phyloP scores from a whole-genome alignment of 2,113 vertebrate species.

The Hydrochoerus hydrochaeris region DNA sequence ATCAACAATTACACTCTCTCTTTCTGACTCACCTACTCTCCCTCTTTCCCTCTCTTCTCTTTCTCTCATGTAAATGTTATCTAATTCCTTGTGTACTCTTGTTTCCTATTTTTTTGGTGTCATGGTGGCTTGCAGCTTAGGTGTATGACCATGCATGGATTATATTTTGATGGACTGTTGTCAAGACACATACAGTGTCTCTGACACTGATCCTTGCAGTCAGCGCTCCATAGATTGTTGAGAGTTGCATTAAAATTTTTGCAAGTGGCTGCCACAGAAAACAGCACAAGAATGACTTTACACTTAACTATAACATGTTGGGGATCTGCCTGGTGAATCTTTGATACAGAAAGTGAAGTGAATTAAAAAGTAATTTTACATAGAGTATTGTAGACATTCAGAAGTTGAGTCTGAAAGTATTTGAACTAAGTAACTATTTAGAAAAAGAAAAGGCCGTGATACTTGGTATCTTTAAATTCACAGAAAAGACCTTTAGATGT shows the following conservation, averaged over 20 bases:
- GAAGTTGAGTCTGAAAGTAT: constrained; percentile 48
- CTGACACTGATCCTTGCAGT: constrained; percentile 33
- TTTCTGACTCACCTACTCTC: not conserved
- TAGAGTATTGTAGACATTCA: constrained; percentile 28
- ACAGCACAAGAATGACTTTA: constrained; percentile 43
- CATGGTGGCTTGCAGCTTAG: constrained; percentile 6
- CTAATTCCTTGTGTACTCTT: not conserved
- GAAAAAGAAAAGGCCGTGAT: constrained; percentile 41
- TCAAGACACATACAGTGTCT: not conserved
- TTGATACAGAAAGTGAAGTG: constrained; percentile 55
- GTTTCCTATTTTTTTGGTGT: not conserved
- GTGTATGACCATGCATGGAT: not conserved
- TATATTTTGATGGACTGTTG: constrained; percentile 18
- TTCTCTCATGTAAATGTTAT: not conserved
- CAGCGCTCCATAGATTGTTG: constrained; percentile 4
- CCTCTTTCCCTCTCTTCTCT: not conserved
- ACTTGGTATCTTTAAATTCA: constrained; percentile 57
- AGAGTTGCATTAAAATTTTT: constrained; percentile 51
- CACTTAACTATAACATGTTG: constrained; percentile 55
- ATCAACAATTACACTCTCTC: too few relatives aligned
- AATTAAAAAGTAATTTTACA: constrained; percentile 66
- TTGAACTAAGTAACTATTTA: constrained; percentile 52
- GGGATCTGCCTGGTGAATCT: constrained; percentile 57
- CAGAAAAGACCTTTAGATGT: constrained; percentile 44
- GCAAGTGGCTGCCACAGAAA: constrained; percentile 62